phyloP scores from a whole-genome alignment of 92 coral and sea anemone species.

The Pocillopora grandis region DNA sequence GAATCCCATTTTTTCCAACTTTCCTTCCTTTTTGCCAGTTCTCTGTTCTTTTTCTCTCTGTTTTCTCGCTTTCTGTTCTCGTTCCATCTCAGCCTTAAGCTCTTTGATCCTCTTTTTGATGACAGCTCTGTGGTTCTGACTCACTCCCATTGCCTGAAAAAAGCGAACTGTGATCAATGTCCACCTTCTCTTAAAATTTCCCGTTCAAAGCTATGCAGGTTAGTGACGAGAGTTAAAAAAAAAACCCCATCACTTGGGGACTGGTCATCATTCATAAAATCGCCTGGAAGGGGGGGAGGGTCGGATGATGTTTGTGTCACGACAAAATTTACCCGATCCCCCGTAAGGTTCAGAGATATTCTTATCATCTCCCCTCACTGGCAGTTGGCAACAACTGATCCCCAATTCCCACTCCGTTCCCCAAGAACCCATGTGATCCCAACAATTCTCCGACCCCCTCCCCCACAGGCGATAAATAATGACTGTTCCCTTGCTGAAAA shows the following conservation, averaged over 20 bases:
- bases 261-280: not conserved
- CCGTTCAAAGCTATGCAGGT: not conserved
- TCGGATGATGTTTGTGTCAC: too few species aligned
- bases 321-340: too few species aligned
- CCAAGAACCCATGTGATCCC: too few species aligned
- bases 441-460: too few species aligned
- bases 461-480: too few species aligned
- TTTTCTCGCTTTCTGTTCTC: slow-evolving; percentile 80
- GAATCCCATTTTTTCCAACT: slow-evolving; percentile 68
- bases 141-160: slow-evolving; percentile 82
- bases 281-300: not conserved
- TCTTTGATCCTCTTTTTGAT: slow-evolving; percentile 90
- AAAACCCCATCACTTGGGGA: not conserved
- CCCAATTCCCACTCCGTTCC: too few species aligned
- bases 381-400: too few species aligned
- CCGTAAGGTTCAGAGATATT: too few species aligned
- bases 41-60: slow-evolving; percentile 78
- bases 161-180: not conserved
- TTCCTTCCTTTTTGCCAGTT: slow-evolving; percentile 62
- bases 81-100: slow-evolving; percentile 77
- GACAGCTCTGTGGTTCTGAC: slow-evolving; percentile 69
- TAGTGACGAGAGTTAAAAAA: not conserved
- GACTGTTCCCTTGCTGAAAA: too few species aligned
- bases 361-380: too few species aligned
- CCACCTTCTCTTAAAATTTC: not conserved